Conservation (phyloP, 2,113 vertebrate genomes). For the Sceloporus tristichus region DNA sequence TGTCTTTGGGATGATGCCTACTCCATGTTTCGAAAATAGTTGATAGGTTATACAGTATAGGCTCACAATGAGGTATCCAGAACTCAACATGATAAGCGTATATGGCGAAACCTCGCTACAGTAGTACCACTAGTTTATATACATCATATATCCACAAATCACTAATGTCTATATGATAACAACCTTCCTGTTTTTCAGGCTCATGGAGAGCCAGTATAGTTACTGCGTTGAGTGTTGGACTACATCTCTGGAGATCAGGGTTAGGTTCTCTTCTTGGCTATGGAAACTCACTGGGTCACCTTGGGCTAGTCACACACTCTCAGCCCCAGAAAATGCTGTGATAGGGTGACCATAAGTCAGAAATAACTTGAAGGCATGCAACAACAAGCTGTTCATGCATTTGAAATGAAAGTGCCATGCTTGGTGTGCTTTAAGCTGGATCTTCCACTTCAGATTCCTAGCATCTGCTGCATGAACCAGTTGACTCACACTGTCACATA, state of each 20-base stretch:
- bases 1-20: background rate
- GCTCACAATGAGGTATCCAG: background rate
- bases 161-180: background rate
- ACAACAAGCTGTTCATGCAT: no score
- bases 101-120: background rate
- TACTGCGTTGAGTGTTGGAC: no score
- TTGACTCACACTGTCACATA: background rate
- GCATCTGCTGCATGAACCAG: background rate
- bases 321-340: no score
- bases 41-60: background rate
- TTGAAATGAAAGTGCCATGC: background rate
- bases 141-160: background rate
- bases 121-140: background rate
- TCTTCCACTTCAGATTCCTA: background rate
- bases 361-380: no score
- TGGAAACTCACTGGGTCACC: no score
- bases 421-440: background rate
- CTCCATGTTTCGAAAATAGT: background rate
- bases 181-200: background rate
- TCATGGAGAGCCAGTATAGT: no score
- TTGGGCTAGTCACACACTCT: no score
- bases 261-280: no score
- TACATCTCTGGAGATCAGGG: no score
- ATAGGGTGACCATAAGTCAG: no score
- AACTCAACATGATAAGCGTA: background rate